Evolutionary conservation across 2,888 invertebrate species (phyloP), one percentile per base, ranked within the genome.

Genomic region (Agonopterix heracliana): DNA sequence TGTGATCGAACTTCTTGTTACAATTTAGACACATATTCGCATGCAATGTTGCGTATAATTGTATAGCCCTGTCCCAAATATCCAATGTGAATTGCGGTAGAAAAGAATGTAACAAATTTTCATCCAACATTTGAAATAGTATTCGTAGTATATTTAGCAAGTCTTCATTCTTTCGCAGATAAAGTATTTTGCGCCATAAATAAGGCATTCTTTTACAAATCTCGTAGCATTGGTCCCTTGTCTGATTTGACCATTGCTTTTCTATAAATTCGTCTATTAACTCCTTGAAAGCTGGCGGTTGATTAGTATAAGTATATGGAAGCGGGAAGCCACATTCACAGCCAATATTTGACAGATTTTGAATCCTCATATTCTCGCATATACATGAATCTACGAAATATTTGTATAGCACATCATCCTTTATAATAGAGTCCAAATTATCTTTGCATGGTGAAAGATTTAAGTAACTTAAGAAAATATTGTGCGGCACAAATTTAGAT

Each of bases 1-100:
- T 75, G 54, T 89, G 72, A 34, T 77, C 68, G 45, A 90, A 83
- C 44, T 76, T 78, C 49, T 81, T 87, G 2, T 89, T 89, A 63
- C 93, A 94, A 69, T 91, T 91, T 41, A 93, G 69, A 69, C 93
- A 94, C 17, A 80, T 79, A 45, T 90, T 90, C 0, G 84, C 84
- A 55, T 90, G 89, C 47, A 92, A 74, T 10, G 89, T 90, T 0
- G 90, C 86, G 38, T 91, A 86, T n/a, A 90, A 71, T 49, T 89
- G 81, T 2, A 91, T 72, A 0, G 90, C 77, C 48, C 89, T 75
- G 46, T 90, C 90, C 92, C 93, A 93, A 0, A 86, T 87, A 44
- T 91, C 89, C 44, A 89, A 74, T 0, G 91, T 90, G 47, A 93
- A 88, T 49, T 86, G 81, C 0, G 85, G 86, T 13, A 91, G 64